Conservation (phyloP, 2,797 vertebrate genomes). For the Premnoplex brunnescens region DNA sequence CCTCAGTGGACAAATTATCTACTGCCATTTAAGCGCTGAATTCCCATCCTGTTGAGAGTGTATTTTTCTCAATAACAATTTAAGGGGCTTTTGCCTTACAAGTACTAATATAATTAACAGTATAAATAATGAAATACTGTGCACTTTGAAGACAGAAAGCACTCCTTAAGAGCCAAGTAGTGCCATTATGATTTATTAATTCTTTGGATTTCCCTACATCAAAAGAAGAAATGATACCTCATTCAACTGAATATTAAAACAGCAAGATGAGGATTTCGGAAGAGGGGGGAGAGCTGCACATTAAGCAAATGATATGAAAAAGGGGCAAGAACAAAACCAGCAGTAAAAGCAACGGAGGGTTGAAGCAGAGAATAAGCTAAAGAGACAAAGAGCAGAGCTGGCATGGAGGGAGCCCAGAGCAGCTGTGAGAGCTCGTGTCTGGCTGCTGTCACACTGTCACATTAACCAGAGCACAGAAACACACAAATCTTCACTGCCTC, state of each 20-base stretch:
- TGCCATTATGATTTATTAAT: constrained; percentile 9
- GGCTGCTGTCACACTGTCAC: neutral
- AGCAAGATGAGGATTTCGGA: neutral
- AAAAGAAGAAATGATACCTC: neutral
- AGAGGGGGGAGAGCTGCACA: neutral
- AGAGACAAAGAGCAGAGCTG: neutral
- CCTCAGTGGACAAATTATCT: neutral
- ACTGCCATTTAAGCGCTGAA: neutral
- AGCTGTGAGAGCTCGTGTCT: neutral
- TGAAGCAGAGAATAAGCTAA: neutral
- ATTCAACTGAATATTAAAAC: neutral
- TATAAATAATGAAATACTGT: constrained; percentile 25
- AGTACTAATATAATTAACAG: constrained; percentile 49
- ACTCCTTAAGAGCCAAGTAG: neutral
- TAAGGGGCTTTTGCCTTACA: neutral
- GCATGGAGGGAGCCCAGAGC: neutral
- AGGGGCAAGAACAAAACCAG: neutral
- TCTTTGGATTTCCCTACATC: neutral
- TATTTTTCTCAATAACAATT: neutral
- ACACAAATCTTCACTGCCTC: neutral
- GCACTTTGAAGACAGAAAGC: neutral
- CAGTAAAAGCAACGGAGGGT: neutral
- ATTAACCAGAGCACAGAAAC: neutral
- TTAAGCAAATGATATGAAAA: neutral
- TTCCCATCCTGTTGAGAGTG: neutral